phyloP scores from a whole-genome alignment of 2,113 vertebrate species.

The Silurus asotus region DNA sequence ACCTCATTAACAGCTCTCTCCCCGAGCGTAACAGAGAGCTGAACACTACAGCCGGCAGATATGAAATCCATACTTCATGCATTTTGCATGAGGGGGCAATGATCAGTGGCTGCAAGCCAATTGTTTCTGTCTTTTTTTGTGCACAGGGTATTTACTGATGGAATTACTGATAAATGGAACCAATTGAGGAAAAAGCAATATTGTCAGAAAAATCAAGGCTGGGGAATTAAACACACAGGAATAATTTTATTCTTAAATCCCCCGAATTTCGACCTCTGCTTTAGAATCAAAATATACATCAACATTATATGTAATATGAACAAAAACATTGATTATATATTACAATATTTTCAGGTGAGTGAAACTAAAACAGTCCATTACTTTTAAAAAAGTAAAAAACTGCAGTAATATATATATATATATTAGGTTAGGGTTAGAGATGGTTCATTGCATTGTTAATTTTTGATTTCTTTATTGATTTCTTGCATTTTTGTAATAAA shows the following conservation, averaged over 20 bases:
- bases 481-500: too few species aligned
- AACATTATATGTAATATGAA: not conserved
- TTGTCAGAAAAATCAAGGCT: not conserved
- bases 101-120: constrained; percentile 41
- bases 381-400: too few species aligned
- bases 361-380: not conserved
- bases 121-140: not conserved
- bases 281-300: not conserved
- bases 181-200: constrained; percentile 29
- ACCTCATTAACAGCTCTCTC: constrained; percentile 64
- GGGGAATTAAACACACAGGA: not conserved
- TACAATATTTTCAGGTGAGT: not conserved
- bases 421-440: too few species aligned
- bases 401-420: not conserved
- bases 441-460: too few species aligned
- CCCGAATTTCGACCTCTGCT: not conserved
- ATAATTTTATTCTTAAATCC: not conserved
- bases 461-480: too few species aligned
- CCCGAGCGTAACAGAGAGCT: constrained; percentile 37
- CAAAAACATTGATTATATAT: not conserved
- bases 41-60: constrained; percentile 43
- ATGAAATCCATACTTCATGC: constrained; percentile 58
- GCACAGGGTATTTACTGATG: constrained; percentile 23
- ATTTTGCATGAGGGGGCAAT: constrained; percentile 50
- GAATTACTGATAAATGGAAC: constrained; percentile 32